Conservation (phyloP, 2,797 vertebrate species). For the Benthosema pterotum region DNA sequence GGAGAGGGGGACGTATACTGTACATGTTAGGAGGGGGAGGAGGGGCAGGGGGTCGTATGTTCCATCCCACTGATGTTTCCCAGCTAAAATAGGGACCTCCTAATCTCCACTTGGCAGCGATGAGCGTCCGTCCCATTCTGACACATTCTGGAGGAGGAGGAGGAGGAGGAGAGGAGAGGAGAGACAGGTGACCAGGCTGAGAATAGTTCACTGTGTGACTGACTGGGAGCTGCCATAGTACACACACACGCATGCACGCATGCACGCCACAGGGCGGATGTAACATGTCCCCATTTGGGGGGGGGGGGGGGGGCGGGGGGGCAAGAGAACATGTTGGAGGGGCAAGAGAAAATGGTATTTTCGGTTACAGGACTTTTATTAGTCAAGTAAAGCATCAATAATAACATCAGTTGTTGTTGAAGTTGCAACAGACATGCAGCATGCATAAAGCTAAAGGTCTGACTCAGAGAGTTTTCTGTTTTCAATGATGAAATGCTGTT, state of each 20-base stretch:
- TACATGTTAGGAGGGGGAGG: too few relatives aligned
- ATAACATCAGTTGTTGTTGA: too few relatives aligned
- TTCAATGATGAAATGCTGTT: too few relatives aligned
- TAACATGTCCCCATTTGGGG: too few relatives aligned
- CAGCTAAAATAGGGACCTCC: constrained; percentile 82
- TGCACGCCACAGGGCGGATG: constrained; percentile 12
- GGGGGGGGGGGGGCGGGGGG: too few relatives aligned
- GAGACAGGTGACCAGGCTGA: constrained; percentile 79
- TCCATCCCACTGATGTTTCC: constrained; percentile 76
- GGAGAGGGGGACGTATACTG: not conserved
- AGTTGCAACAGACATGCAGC: too few relatives aligned
- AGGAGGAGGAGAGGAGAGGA: constrained; percentile 77
- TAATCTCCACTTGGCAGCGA: constrained; percentile 80
- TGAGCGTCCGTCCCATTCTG: constrained; percentile 75
- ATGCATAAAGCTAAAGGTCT: too few relatives aligned
- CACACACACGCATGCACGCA: constrained; percentile 10
- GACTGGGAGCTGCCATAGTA: constrained; percentile 33
- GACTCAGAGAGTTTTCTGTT: too few relatives aligned
- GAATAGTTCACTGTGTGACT: constrained; percentile 72
- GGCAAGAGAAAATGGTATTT: too few relatives aligned
- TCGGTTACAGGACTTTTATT: too few relatives aligned
- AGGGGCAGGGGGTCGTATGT: constrained; percentile 26
- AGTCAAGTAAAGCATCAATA: too few relatives aligned
- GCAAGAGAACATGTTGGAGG: too few relatives aligned
- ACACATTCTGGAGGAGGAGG: constrained; percentile 80